Percentiles rank a stretch among this genome's conserved stretches.
These are phyloP conservation scores for Tachina lurida DNA, from an alignment of 2,888 invertebrate species.

Conservation along the genomic window DNA sequence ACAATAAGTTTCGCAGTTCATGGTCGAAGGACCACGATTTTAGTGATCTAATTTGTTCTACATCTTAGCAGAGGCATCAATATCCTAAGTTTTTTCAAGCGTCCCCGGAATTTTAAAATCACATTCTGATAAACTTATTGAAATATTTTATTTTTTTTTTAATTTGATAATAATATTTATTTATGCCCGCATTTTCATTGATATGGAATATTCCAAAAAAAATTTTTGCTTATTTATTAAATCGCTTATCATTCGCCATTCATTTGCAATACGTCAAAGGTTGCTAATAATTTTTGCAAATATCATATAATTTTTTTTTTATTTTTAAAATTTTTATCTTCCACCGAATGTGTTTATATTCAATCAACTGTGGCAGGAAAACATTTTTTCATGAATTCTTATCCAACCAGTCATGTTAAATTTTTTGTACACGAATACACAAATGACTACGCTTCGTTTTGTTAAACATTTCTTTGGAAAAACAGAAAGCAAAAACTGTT, in stretches of 20 bases:
- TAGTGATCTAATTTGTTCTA: no score
- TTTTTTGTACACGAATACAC: neutral
- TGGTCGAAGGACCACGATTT: no score
- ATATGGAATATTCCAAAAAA: neutral
- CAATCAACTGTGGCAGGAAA: neutral
- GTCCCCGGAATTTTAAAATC: no score
- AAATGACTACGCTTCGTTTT: neutral
- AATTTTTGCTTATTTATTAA: neutral
- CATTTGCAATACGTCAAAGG: constrained; percentile 15
- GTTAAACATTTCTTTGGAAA: neutral
- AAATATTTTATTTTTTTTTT: no score
- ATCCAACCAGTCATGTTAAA: neutral
- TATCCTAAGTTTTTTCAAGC: no score
- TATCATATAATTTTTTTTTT: neutral
- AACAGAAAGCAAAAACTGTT: neutral
- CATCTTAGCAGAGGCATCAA: no score
- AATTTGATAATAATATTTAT: no score
- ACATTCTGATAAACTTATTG: no score
- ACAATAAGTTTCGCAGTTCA: no score
- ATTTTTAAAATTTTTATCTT: neutral
- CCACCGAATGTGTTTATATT: neutral
- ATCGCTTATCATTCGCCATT: constrained; percentile 2
- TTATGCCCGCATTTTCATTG: neutral
- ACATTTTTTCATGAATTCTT: neutral
- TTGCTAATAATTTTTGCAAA: neutral